Percentiles rank a stretch among this genome's conserved stretches.
These are phyloP conservation scores for Tyrophagus putrescentiae DNA, from an alignment of 1,140 invertebrate species.

Conservation along the genomic window DNA sequence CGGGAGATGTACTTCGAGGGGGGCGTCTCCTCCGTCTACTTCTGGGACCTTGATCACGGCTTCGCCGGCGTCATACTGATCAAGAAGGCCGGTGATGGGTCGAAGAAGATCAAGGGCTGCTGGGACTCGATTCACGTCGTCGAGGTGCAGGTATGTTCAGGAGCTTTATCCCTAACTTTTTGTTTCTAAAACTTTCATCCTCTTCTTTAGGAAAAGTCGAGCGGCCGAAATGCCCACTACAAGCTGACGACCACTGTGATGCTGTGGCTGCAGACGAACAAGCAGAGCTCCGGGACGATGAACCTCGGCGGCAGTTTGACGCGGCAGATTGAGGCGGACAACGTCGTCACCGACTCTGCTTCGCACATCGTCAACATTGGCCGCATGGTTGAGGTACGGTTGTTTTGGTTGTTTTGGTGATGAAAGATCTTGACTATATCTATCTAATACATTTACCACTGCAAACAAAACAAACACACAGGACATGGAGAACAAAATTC, in stretches of 20 bases:
- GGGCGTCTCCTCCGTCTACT: slow-evolving; percentile 94
- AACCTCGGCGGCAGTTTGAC: slow-evolving; percentile 94
- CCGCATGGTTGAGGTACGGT: slow-evolving; percentile 41
- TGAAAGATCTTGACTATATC: not conserved
- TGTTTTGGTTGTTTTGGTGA: not conserved
- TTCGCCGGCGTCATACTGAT: slow-evolving; percentile 98
- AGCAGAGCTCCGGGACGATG: slow-evolving; percentile 90
- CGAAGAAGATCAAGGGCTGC: slow-evolving; percentile 90
- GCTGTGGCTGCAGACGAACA: slow-evolving; percentile 97
- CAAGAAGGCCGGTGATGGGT: slow-evolving; percentile 94
- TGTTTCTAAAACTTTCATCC: not conserved
- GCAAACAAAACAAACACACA: too few relatives aligned
- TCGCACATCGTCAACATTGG: slow-evolving; percentile 98
- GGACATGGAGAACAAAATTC: slow-evolving; percentile 99
- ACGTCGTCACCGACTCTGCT: slow-evolving; percentile 67
- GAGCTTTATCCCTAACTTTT: not conserved
- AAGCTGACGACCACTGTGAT: slow-evolving; percentile 98
- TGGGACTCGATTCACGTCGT: slow-evolving; percentile 99
- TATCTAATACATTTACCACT: too few relatives aligned
- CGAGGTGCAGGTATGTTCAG: slow-evolving; percentile 55
- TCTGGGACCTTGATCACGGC: slow-evolving; percentile 97
- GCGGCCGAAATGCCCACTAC: slow-evolving; percentile 85
- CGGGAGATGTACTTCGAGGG: slow-evolving; percentile 98
- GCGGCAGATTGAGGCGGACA: slow-evolving; percentile 85
- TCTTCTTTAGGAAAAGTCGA: slow-evolving; percentile 57